Evolutionary conservation across 2,888 invertebrate species (phyloP).

Genomic region (Calliscelio sp.): DNA sequence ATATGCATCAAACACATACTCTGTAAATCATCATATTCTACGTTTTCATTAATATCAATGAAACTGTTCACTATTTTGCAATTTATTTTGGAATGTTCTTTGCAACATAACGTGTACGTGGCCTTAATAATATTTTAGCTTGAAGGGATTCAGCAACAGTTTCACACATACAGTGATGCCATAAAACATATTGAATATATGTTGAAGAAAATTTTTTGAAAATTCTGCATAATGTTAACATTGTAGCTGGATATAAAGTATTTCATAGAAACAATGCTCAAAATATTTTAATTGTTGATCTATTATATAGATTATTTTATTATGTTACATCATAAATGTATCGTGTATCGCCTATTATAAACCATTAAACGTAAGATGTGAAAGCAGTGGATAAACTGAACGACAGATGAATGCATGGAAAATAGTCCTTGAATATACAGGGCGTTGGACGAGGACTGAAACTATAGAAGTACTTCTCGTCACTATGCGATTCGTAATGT

Average conservation of each 20-base stretch:
- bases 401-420: conserved; percentile 50
- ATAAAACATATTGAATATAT: conserved; percentile 5
- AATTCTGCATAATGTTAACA: neutral
- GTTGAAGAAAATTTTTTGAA: no score
- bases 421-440: conserved; percentile 70
- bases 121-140: conserved; percentile 22
- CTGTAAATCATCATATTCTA: no score
- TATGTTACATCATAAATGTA: no score
- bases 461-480: conserved; percentile 67
- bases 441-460: conserved; percentile 70
- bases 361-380: conserved; percentile 43
- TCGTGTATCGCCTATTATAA: conserved; percentile 18
- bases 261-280: no score
- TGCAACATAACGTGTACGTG: neutral
- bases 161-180: conserved; percentile 21
- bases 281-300: no score
- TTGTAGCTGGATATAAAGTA: neutral
- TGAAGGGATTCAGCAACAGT: conserved; percentile 32
- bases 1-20: no score
- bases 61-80: neutral
- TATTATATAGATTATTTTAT: no score
- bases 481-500: conserved; percentile 65
- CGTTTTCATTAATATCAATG: neutral
- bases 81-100: conserved; percentile 4
- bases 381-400: conserved; percentile 43